Evolutionary conservation across 35 echinoderm and acorn worm genomes (phyloP).

Genomic region (Ptychodera flava): DNA sequence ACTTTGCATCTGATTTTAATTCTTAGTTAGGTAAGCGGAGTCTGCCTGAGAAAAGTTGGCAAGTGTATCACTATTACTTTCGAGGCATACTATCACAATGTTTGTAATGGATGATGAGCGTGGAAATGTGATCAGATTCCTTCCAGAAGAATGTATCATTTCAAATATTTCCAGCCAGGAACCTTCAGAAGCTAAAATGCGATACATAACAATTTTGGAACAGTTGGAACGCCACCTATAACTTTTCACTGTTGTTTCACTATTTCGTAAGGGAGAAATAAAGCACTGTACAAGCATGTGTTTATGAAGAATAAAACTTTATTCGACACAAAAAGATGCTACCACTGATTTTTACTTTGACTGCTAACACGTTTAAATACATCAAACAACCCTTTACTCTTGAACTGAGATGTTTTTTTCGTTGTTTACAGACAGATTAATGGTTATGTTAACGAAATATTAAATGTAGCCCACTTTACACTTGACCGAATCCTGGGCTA

Average conservation of each 20-base stretch:
- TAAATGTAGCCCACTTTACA: not conserved
- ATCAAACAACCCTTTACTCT: not conserved
- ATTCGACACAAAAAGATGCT: not conserved
- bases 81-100: too few relatives aligned
- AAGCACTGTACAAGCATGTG: too few relatives aligned
- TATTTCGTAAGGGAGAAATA: not conserved
- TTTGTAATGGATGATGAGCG: too few relatives aligned
- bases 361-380: not conserved
- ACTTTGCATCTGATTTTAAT: too few relatives aligned
- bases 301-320: too few relatives aligned
- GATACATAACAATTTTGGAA: not conserved
- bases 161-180: not conserved
- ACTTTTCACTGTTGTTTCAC: not conserved
- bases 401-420: not conserved
- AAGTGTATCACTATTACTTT: too few relatives aligned
- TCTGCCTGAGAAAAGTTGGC: too few relatives aligned
- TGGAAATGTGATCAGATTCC: too few relatives aligned
- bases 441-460: not conserved
- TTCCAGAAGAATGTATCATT: too few relatives aligned
- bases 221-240: too few relatives aligned
- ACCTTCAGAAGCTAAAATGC: not conserved
- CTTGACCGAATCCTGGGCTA: not conserved
- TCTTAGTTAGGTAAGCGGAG: too few relatives aligned
- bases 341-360: not conserved
- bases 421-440: not conserved